Conservation (phyloP, 2,888 invertebrate genomes). For the Hemicrepidius hirtus region DNA sequence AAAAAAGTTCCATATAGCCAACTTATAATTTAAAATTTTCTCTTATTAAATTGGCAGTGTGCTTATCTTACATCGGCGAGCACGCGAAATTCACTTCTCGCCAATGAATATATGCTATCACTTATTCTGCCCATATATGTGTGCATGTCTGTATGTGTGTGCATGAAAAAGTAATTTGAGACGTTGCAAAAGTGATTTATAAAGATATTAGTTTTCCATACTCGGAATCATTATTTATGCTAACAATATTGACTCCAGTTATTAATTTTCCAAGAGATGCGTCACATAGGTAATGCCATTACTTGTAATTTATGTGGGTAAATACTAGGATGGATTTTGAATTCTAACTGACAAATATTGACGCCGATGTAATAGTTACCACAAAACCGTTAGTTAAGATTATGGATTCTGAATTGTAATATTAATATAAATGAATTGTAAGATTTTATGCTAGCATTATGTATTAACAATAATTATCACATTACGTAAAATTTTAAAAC, state of each 20-base stretch:
- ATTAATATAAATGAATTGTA: too few relatives aligned
- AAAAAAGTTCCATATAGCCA: conserved; percentile 40
- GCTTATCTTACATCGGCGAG: conserved; percentile 38
- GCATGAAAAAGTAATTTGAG: conserved; percentile 46
- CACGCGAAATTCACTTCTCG: conserved; percentile 31
- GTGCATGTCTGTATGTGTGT: conserved; percentile 7
- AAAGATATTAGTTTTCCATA: conserved; percentile 39
- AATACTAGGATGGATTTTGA: conserved; percentile 14
- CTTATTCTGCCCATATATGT: conserved; percentile 31
- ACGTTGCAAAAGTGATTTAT: conserved; percentile 44
- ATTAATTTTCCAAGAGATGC: conserved; percentile 34
- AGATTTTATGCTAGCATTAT: too few relatives aligned
- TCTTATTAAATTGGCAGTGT: conserved; percentile 48
- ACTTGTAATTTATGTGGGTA: conserved; percentile 39
- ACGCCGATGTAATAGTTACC: background rate
- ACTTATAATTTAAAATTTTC: conserved; percentile 49
- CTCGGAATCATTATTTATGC: conserved; percentile 35
- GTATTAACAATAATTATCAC: too few relatives aligned
- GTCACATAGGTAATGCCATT: conserved; percentile 25
- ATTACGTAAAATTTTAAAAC: too few relatives aligned
- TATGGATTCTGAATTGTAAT: background rate
- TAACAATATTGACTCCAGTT: conserved; percentile 34
- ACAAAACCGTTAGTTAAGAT: conserved; percentile 6
- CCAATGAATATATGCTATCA: conserved; percentile 29
- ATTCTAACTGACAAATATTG: conserved; percentile 7